A percentile compares a stretch with the other conserved stretches of the same genome.
Conservation (phyloP, 2,797 vertebrate species). For the Salmo trutta region DNA sequence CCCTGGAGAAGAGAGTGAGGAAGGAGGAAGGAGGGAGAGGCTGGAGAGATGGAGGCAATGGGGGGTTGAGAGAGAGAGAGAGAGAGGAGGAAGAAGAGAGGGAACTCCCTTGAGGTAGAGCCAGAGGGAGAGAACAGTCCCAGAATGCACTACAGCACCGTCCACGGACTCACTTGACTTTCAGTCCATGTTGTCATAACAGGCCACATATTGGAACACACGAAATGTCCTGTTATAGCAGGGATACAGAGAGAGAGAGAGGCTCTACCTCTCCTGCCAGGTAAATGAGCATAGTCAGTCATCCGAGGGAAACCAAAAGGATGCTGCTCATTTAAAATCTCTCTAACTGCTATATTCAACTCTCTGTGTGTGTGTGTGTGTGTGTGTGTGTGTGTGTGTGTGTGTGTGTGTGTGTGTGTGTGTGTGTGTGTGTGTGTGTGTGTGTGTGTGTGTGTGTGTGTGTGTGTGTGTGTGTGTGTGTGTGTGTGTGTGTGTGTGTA, state of each 20-base stretch:
- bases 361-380: too few species aligned
- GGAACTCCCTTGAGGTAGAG: not conserved
- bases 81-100: not conserved
- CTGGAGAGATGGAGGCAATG: not conserved
- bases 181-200: constrained; percentile 16
- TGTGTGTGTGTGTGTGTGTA: too few species aligned
- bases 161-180: not conserved
- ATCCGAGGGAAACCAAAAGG: constrained; percentile 48
- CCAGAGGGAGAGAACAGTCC: not conserved
- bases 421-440: too few species aligned
- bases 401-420: too few species aligned
- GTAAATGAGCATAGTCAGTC: constrained; percentile 20
- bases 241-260: not conserved
- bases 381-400: too few species aligned
- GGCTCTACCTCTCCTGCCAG: not conserved
- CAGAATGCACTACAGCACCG: not conserved
- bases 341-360: not conserved
- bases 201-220: not conserved
- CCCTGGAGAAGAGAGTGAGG: not conserved
- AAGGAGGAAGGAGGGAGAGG: not conserved
- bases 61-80: not conserved
- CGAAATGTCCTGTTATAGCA: too few species aligned
- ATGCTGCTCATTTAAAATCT: constrained; percentile 57
- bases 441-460: too few species aligned
- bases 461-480: too few species aligned